Evolutionary conservation across 1,140 invertebrate genomes (phyloP).

Genomic region (Bombus waltoni): DNA sequence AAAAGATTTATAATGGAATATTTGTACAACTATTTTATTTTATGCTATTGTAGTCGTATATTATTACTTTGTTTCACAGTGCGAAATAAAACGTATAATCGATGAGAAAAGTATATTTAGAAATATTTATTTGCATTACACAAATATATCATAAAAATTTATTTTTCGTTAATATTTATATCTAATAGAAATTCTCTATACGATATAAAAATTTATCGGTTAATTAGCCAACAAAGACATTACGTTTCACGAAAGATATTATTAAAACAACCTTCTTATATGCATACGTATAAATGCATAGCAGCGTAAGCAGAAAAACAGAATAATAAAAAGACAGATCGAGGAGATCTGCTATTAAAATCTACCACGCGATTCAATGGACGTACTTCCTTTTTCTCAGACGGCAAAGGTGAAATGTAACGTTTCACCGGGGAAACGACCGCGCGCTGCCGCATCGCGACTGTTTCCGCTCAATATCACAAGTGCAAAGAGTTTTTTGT

Average conservation of each 20-base stretch:
- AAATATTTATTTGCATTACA: too few relatives aligned
- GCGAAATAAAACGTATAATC: too few relatives aligned
- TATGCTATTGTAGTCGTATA: too few relatives aligned
- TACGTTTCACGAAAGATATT: background rate
- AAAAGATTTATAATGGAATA: background rate
- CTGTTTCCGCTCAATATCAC: slow-evolving; percentile 35
- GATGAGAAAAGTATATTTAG: too few relatives aligned
- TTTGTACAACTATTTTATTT: too few relatives aligned
- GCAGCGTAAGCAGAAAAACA: background rate
- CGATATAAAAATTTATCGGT: background rate
- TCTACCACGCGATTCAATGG: background rate
- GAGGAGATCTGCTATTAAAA: background rate
- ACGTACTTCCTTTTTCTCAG: slow-evolving; percentile 18
- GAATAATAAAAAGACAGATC: background rate
- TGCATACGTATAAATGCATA: background rate
- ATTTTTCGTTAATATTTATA: too few relatives aligned
- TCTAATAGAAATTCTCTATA: background rate
- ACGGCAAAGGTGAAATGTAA: slow-evolving; percentile 30
- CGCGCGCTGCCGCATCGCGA: background rate
- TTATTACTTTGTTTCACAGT: too few relatives aligned
- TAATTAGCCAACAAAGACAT: background rate
- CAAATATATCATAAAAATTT: background rate
- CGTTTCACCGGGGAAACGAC: slow-evolving; percentile 20
- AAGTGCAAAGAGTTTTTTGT: slow-evolving; percentile 36
- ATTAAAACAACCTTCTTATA: background rate